Evolutionary conservation across 2,113 vertebrate genomes (phyloP), one percentile per base, ranked within the genome.

Genomic region (Pluvianellus socialis): DNA sequence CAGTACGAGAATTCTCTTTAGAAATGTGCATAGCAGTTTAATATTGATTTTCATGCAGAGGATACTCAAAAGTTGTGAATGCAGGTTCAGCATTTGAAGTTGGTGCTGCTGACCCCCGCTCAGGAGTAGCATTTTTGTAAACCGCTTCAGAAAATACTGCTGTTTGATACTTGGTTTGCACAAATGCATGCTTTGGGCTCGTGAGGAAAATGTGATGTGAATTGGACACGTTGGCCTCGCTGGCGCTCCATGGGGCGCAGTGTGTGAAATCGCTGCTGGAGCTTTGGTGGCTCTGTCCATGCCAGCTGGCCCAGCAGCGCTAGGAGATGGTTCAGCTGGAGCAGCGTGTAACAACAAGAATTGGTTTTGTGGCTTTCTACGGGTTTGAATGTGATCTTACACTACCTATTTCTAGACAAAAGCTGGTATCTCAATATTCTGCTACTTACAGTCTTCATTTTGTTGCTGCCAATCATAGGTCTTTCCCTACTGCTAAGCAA

Each of bases 241-340:
- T 44, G 53, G 49, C 1, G 6, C 74, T 65, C 44, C 6, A 0
- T 0, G 0, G 56, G 89, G 80, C 87, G 73, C 61, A 13, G 70
- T 8, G 26, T 68, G 74, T 79, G 70, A 65, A 65, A 13, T 75
- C 1, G 1, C 70, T 66, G 44, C 19, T 88, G 66, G 38, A 86
- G 42, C 79, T 73, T 20, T 14, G 50, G 38, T 58, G 32, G 55
- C 23, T 65, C 58, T 55, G 42, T 66, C 58, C 0, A 0, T 14
- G 62, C 79, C 94, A 79, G 79, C 45, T 79, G 79, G 32, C 66
- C 1, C 4, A 72, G 65, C 86, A 17, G 47, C 1, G 2, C 56
- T 80, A 4, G 50, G 79, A 65, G 47, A 19, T 66, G n/a, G 38
- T 66, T 94, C 72, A 27, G 72, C 52, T 71, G 68, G 63, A 91